Conservation (phyloP, 2,888 invertebrate species). For the Trimorus sp. region DNA sequence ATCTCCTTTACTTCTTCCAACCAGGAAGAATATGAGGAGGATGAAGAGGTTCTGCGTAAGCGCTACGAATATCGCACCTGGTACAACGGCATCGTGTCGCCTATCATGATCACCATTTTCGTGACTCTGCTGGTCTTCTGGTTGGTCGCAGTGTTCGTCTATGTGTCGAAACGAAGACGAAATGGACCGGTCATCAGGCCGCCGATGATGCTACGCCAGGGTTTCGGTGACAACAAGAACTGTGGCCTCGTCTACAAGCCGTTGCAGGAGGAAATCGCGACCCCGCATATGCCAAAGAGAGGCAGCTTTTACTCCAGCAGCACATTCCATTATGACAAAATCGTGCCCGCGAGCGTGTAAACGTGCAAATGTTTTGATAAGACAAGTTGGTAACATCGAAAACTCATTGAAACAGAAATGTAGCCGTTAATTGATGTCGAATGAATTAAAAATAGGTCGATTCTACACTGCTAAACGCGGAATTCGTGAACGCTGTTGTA, state of each 20-base stretch:
- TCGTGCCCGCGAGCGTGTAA: constrained; percentile 85
- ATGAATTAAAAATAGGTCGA: too few relatives aligned
- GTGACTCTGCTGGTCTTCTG: constrained; percentile 72
- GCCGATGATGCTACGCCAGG: constrained; percentile 79
- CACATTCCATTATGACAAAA: constrained; percentile 85
- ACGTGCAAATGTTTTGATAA: constrained; percentile 31
- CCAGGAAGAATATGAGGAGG: constrained; percentile 71
- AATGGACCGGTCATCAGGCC: constrained; percentile 79
- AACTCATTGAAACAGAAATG: too few relatives aligned
- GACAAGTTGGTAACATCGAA: not conserved
- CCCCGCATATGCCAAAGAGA: constrained; percentile 85
- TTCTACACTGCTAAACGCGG: too few relatives aligned
- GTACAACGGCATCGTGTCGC: constrained; percentile 75
- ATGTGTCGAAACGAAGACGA: constrained; percentile 74
- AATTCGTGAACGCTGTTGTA: too few relatives aligned
- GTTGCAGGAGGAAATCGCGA: constrained; percentile 88
- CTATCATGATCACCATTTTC: constrained; percentile 71
- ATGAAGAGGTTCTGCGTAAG: constrained; percentile 67
- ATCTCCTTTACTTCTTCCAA: constrained; percentile 74
- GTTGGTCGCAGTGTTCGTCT: constrained; percentile 71
- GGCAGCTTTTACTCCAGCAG: constrained; percentile 84
- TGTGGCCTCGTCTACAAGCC: constrained; percentile 90
- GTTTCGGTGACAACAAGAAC: constrained; percentile 84
- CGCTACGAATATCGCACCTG: constrained; percentile 69
- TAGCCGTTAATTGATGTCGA: too few relatives aligned